These are phyloP conservation scores for Cydia strobilella DNA, from an alignment of 1,140 invertebrate species.

Conservation along the genomic window DNA sequence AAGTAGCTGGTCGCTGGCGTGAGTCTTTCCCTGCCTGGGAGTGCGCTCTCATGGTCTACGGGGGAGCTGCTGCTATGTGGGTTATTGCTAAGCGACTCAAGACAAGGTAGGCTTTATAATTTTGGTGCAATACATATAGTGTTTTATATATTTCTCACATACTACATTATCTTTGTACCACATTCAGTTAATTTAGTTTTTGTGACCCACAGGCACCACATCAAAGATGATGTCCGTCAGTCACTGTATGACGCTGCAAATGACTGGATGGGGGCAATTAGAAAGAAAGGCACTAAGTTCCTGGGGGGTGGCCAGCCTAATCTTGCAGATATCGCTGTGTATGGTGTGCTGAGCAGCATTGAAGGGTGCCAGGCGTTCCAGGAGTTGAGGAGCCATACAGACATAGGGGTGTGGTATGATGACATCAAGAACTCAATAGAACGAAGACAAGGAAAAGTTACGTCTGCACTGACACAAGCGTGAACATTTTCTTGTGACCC, in stretches of 20 bases:
- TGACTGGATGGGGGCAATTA: constrained; percentile 88
- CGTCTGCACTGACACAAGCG: constrained; percentile 40
- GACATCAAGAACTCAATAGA: constrained; percentile 58
- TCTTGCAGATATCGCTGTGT: constrained; percentile 96
- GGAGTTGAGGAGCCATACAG: constrained; percentile 82
- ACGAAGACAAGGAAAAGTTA: constrained; percentile 51
- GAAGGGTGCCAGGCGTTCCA: constrained; percentile 96
- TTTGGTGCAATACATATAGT: not conserved
- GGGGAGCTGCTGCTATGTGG: constrained; percentile 97
- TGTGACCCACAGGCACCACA: constrained; percentile 82
- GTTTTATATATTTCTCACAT: not conserved
- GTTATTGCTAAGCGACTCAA: constrained; percentile 94
- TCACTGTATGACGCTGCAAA: constrained; percentile 95
- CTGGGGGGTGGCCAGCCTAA: constrained; percentile 93
- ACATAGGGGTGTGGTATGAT: constrained; percentile 65
- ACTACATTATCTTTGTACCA: not conserved
- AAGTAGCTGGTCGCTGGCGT: constrained; percentile 94
- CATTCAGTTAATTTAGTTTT: not conserved
- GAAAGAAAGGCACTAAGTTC: constrained; percentile 86
- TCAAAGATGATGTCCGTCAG: constrained; percentile 93
- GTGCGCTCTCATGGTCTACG: constrained; percentile 93
- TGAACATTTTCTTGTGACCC: not conserved
- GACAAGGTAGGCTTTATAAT: constrained; percentile 82
- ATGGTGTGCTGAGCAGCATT: constrained; percentile 96
- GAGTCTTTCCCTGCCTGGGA: constrained; percentile 93